Evolutionary conservation across 2,888 invertebrate genomes (phyloP).

Genomic region (Mythimna loreyi): DNA sequence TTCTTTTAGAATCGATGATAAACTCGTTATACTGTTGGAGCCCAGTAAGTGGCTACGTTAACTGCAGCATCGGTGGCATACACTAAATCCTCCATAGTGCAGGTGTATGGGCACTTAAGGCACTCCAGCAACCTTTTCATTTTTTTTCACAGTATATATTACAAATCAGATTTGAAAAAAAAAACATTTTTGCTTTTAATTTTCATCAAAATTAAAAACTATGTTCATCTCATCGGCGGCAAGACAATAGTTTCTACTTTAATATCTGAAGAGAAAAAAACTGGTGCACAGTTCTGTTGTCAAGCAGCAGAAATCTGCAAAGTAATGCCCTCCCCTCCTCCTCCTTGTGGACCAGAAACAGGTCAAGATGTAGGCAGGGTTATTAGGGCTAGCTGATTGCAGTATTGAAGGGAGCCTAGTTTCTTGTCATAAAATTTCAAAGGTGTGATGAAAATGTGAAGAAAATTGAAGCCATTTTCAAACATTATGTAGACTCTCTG

Average conservation of each 20-base stretch:
- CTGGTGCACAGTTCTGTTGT: constrained; percentile 77
- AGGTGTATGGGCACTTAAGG: too few species aligned
- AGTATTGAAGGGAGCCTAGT: constrained; percentile 27
- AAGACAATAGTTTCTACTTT: constrained; percentile 51
- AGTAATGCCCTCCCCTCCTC: constrained; percentile 72
- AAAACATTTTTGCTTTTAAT: background rate
- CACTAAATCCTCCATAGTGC: too few species aligned
- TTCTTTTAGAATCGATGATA: too few species aligned
- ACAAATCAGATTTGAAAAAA: too few species aligned
- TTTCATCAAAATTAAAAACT: constrained; percentile 12
- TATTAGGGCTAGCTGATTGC: constrained; percentile 28
- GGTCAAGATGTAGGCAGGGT: constrained; percentile 80
- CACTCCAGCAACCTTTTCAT: too few species aligned
- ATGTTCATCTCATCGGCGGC: constrained; percentile 36
- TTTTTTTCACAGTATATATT: too few species aligned
- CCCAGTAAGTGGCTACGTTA: too few species aligned
- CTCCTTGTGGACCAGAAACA: constrained; percentile 71
- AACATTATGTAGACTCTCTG: too few species aligned
- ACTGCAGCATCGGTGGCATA: too few species aligned
- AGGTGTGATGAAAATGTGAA: background rate
- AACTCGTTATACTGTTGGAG: too few species aligned
- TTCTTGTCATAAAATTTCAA: background rate
- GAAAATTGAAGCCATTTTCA: too few species aligned
- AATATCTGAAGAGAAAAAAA: constrained; percentile 73
- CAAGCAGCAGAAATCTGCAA: constrained; percentile 80